Conservation (phyloP, 2,888 invertebrate species). For the Cerceris ruficornis region DNA sequence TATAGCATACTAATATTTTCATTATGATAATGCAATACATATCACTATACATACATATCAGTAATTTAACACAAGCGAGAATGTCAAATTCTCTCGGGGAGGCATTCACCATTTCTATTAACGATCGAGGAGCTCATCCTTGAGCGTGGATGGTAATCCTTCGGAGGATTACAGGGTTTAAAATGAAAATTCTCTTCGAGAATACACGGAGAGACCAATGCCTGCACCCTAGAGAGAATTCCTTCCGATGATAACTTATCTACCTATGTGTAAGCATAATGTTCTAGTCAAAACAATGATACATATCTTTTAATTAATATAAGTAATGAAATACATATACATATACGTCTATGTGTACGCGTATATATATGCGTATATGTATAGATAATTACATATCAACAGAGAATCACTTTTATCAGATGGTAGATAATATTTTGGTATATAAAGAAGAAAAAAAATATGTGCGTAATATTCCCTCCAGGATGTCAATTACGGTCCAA, state of each 20-base stretch:
- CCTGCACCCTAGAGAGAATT: slow-evolving; percentile 44
- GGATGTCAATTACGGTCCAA: slow-evolving; percentile 73
- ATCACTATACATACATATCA: slow-evolving; percentile 68
- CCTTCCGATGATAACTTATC: slow-evolving; percentile 20
- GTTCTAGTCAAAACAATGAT: slow-evolving; percentile 64
- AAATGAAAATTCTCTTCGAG: background rate
- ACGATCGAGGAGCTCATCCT: background rate
- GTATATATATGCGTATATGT: slow-evolving; percentile 26
- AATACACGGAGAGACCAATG: background rate
- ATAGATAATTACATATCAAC: slow-evolving; percentile 58
- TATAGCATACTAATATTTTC: slow-evolving; percentile 66
- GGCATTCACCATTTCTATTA: slow-evolving; percentile 12
- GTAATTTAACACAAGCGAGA: slow-evolving; percentile 50
- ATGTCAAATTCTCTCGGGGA: slow-evolving; percentile 48
- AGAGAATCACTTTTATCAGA: slow-evolving; percentile 74
- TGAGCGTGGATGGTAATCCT: background rate
- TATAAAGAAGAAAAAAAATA: slow-evolving; percentile 61
- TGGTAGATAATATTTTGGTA: slow-evolving; percentile 78
- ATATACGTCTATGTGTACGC: too few species aligned
- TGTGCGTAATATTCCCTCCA: slow-evolving; percentile 65
- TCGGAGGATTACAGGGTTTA: background rate
- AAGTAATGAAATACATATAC: slow-evolving; percentile 10
- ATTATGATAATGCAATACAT: slow-evolving; percentile 65
- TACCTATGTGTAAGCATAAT: slow-evolving; percentile 61
- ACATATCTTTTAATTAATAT: slow-evolving; percentile 64